phyloP scores from a whole-genome alignment of 1,140 invertebrate species.

The Paraescarpia echinospica region DNA sequence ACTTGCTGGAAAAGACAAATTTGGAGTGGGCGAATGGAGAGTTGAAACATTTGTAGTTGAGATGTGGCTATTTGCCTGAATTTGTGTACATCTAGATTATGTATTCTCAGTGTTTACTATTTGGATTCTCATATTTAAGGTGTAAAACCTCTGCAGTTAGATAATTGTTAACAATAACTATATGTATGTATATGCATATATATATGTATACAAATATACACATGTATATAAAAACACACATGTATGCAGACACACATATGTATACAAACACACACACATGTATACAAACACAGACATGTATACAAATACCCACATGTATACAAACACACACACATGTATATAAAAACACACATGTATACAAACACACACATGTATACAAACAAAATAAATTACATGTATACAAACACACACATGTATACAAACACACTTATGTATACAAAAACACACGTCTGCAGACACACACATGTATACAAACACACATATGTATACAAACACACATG shows the following conservation, averaged over 20 bases:
- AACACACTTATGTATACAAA: neutral
- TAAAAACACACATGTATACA: no score
- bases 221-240: no score
- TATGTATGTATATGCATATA: neutral
- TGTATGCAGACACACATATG: no score
- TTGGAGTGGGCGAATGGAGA: neutral
- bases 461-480: neutral
- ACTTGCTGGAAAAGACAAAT: neutral
- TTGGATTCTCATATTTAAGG: no score
- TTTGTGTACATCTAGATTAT: neutral
- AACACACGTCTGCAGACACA: neutral
- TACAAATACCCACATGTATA: no score
- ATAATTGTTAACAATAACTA: no score
- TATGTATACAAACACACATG: neutral
- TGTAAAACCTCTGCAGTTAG: no score
- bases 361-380: no score
- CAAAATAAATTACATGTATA: no score
- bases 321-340: no score
- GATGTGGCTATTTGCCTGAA: neutral
- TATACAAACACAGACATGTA: no score
- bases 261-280: no score
- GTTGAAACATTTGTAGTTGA: neutral
- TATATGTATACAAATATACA: neutral
- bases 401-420: neutral
- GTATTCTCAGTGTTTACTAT: neutral